Conservation (phyloP, 1,140 invertebrate genomes). For the Atopsyche davidsoni region DNA sequence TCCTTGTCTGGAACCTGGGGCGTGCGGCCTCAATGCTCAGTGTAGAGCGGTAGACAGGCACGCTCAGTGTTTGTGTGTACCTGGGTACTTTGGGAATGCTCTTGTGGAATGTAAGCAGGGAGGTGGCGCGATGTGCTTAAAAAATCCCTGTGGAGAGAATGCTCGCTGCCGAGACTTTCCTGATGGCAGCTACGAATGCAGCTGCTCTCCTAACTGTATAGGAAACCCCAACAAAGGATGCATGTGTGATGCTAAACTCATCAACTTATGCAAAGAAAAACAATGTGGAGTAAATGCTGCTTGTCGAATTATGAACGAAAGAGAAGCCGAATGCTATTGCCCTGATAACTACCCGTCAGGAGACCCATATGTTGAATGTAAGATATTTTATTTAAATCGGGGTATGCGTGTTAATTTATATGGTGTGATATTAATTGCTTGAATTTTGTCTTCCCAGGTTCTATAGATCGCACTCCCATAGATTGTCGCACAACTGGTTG, state of each 20-base stretch:
- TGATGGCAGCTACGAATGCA: conserved; percentile 68
- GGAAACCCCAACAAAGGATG: conserved; percentile 78
- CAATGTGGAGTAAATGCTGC: conserved; percentile 76
- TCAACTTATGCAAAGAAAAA: conserved; percentile 62
- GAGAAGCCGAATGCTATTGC: conserved; percentile 74
- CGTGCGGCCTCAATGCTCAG: conserved; percentile 79
- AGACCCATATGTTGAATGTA: conserved; percentile 80
- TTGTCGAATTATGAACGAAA: conserved; percentile 62
- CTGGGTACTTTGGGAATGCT: conserved; percentile 79
- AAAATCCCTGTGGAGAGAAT: conserved; percentile 79
- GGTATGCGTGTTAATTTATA: not conserved
- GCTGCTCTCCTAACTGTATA: conserved; percentile 68
- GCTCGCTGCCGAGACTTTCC: conserved; percentile 70
- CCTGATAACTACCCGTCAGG: conserved; percentile 73
- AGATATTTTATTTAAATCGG: conserved; percentile 35
- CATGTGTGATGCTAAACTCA: conserved; percentile 57
- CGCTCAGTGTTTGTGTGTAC: conserved; percentile 78
- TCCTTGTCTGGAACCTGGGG: conserved; percentile 68
- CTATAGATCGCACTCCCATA: conserved; percentile 54
- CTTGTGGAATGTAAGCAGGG: conserved; percentile 65
- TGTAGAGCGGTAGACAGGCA: conserved; percentile 71
- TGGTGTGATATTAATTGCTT: not conserved
- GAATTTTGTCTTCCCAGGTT: conserved; percentile 52
- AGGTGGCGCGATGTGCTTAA: conserved; percentile 60
- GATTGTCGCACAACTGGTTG: conserved; percentile 80